Evolutionary conservation across 1,140 invertebrate genomes (phyloP).

Genomic region (Berghia stephanieae): DNA sequence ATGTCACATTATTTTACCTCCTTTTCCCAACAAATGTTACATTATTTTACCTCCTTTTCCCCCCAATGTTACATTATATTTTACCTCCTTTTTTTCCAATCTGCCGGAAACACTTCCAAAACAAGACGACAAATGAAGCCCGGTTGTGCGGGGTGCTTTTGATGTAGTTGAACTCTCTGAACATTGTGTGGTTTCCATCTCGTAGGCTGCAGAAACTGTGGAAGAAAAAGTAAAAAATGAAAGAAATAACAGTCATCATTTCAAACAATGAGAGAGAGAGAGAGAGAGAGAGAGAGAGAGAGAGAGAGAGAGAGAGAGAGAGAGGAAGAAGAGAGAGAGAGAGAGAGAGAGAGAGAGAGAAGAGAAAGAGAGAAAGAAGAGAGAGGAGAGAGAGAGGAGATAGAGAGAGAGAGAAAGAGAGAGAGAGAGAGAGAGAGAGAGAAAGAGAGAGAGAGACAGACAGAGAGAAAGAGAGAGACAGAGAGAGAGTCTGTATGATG

Average conservation of each 20-base stretch:
- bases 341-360: neutral
- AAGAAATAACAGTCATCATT: neutral
- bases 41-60: no score
- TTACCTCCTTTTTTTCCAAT: constrained; percentile 66
- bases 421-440: constrained; percentile 1
- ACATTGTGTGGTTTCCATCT: constrained; percentile 66
- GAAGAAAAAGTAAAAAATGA: constrained; percentile 24
- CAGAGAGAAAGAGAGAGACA: neutral
- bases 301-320: neutral
- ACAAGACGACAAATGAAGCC: constrained; percentile 62
- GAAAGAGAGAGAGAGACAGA: constrained; percentile 8
- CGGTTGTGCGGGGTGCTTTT: constrained; percentile 63
- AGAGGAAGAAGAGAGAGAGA: neutral
- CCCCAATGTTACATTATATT: no score
- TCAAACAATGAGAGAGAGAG: neutral
- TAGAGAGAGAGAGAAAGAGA: neutral
- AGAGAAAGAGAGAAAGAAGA: neutral
- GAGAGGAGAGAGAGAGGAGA: neutral
- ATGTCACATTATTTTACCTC: no score
- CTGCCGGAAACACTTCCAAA: constrained; percentile 64
- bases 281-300: neutral
- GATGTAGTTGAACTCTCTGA: constrained; percentile 63
- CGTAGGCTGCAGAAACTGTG: constrained; percentile 61
- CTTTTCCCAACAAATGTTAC: no score
- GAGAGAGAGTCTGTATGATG: neutral